Base-by-base conservation (phyloP, 2,797 vertebrate genomes). In the Apodemus agrarius region DNA sequence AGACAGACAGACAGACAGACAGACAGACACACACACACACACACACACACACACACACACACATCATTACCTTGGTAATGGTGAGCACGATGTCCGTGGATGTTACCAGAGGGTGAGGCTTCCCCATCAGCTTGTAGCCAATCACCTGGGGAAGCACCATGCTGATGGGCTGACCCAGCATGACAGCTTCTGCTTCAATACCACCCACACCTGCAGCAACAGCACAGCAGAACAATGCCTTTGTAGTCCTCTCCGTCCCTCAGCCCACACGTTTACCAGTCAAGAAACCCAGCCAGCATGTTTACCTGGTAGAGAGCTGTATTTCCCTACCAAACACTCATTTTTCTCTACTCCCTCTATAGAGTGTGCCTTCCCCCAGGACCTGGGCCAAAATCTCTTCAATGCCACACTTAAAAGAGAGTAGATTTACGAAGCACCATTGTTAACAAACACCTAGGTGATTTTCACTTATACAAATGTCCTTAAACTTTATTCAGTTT, bases 81-180 rank as follows among this genome's bases (percentile, higher is more conserved):
- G 99, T 99, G 72, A 99, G 99, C 88, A 99, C 99, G 0, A 99
- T 99, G 97, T 99, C 99, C 1, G 99, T 99, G 97, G 99, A 99
- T 43, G 99, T 99, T 63, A 99, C 99, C 88, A 99, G 97, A 11
- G 99, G 98, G 37, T 99, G 95, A 16, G 99, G 99, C n/a, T 91
- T 98, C 40, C 99, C 99, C 1, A 97, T 61, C 67, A 99, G 97
- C 97, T 98, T 99, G 98, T 99, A 99, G 46, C 99, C 99, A 85
- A 99, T 99, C 85, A 99, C 99, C 97, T 99, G 99, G 34, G 99
- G 99, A 81, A 99, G 99, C 24, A 99, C 99, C 99, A 99, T 99
- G 98, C 99, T 99, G 90, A 99, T 99, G 0, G 99, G 99, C 97
- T 99, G 99, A 52, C 99, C 99, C 98, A 99, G 96, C 99, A 99